Evolutionary conservation across 2,888 invertebrate genomes (phyloP), one percentile per base, ranked within the genome.

Genomic region (Tinea pellionella): DNA sequence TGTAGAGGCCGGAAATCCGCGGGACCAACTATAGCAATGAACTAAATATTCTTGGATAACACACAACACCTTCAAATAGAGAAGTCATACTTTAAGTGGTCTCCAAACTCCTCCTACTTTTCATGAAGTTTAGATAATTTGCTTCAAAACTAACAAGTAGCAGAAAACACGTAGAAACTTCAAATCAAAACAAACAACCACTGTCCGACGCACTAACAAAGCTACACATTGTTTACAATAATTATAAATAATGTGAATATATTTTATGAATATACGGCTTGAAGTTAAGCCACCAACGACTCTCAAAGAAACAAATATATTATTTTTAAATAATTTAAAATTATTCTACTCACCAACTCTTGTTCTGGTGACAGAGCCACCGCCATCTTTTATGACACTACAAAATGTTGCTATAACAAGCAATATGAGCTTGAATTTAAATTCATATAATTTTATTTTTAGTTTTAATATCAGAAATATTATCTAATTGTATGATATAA

Each of bases 341-440:
- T 12, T 47, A 55, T 29, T 65, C 74, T 70, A 90, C 91, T 92
- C 79, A 93, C 93, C 90, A 91, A 90, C 86, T 93, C 92, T 78
- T 93, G 92, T 80, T 93, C 92, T 78, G 90, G 90, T 86, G 92
- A 91, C 89, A 93, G 89, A 75, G 90, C 90, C 88, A 92, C 91
- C 89, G 92, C 92, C 93, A 87, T 88, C 70, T 88, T 89, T 78
- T 60, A 60, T 60, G 60, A 61, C 60, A 61, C 61, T 30, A 41
- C 57, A 42, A 58, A 42, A 24, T 53, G 53, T 53, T 53, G 24
- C 53, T 53, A 53, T 9, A 24, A 2, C 24, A 51, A 15, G 6
- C 12, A n/a, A n/a, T n/a, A n/a, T n/a, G n/a, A n/a, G 24, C 13
- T 51, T 51, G 4, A 51, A 13, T 3, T 51, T 13, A n/a, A n/a